A percentile compares a stretch with the other conserved stretches of the same genome.
These are phyloP conservation scores for Lycocerus yunnanus DNA, from an alignment of 2,888 invertebrate genomes.

Conservation along the genomic window DNA sequence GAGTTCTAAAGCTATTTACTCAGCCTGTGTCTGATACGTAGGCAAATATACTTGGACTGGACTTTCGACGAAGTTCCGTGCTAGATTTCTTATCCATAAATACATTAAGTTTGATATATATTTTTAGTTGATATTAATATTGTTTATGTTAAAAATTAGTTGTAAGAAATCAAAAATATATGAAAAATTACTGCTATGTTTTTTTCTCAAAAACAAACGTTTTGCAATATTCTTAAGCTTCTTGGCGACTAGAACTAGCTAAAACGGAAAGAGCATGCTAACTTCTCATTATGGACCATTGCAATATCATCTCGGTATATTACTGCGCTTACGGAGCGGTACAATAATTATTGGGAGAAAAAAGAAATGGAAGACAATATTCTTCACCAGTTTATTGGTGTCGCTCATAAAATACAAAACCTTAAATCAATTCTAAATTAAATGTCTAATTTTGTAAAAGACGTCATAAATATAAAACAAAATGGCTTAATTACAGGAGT, in stretches of 20 bases:
- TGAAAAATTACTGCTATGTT: neutral
- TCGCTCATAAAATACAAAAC: neutral
- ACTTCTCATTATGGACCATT: neutral
- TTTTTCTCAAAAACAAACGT: neutral
- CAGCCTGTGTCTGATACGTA: neutral
- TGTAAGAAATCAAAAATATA: neutral
- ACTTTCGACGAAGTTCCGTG: neutral
- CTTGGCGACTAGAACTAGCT: neutral
- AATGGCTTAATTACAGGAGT: conserved; percentile 12
- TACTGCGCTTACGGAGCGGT: neutral
- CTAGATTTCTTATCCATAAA: neutral
- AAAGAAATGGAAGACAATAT: neutral
- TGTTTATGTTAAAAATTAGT: neutral
- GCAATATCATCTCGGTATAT: neutral
- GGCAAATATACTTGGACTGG: neutral
- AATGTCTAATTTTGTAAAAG: neutral
- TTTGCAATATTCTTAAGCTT: too few relatives aligned
- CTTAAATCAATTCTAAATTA: conserved; percentile 3
- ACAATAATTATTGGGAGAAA: neutral
- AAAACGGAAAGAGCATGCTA: neutral
- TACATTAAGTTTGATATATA: neutral
- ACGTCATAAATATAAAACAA: neutral
- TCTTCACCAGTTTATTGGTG: neutral
- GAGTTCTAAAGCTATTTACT: neutral
- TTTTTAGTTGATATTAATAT: neutral